Conservation (phyloP, 53 echinoderm and acorn worm species). For the Crossaster papposus region DNA sequence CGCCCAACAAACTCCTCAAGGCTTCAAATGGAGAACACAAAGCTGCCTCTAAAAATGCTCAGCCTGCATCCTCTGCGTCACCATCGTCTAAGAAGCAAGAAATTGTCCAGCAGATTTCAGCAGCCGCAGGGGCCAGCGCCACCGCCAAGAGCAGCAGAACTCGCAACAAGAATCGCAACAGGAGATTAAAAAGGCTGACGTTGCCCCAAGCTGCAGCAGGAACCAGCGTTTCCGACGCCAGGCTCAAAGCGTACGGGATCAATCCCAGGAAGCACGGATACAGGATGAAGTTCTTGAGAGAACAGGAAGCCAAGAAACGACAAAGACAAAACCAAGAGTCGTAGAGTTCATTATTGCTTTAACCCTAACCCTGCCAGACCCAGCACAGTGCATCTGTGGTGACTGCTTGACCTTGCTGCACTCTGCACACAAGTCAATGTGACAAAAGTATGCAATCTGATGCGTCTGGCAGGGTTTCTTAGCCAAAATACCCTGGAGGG, state of each 20-base stretch:
- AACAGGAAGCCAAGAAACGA: slow-evolving; percentile 61
- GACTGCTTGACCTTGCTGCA: too few species aligned
- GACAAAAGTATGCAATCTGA: too few species aligned
- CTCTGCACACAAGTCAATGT: too few species aligned
- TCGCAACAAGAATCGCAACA: slow-evolving; percentile 49
- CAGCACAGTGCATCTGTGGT: too few species aligned
- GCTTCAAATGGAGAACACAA: neutral
- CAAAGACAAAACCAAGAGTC: slow-evolving; percentile 32
- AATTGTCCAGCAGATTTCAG: neutral
- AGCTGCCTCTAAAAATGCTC: slow-evolving; percentile 8
- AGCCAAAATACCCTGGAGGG: too few species aligned
- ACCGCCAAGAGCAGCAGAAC: slow-evolving; percentile 31
- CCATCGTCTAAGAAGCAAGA: neutral
- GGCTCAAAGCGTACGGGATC: slow-evolving; percentile 90
- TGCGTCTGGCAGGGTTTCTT: too few species aligned
- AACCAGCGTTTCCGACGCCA: slow-evolving; percentile 68
- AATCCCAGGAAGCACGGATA: slow-evolving; percentile 84
- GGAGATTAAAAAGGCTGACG: neutral
- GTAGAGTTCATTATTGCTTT: too few species aligned
- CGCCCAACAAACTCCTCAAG: neutral
- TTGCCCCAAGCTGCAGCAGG: neutral
- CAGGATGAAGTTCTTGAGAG: slow-evolving; percentile 71
- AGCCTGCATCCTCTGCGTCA: neutral
- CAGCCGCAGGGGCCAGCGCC: neutral
- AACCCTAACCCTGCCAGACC: too few species aligned